These are phyloP conservation scores for Stenopsyche tienmushanensis DNA, from an alignment of 1,140 invertebrate species.

Conservation along the genomic window DNA sequence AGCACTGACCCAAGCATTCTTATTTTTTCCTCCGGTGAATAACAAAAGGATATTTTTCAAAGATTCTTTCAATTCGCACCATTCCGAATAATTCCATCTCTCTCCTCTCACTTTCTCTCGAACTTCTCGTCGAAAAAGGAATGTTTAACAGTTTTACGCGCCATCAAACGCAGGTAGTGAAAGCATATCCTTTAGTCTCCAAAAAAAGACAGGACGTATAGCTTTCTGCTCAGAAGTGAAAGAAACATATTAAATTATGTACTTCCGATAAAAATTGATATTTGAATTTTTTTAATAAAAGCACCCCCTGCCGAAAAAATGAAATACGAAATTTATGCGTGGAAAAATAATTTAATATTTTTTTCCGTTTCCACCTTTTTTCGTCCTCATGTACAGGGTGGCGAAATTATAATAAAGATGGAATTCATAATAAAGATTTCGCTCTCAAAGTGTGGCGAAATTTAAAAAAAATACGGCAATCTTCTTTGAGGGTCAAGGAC, in stretches of 20 bases:
- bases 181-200: not conserved
- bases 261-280: conserved; percentile 1
- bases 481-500: too few relatives aligned
- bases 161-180: not conserved
- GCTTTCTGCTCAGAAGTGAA: too few relatives aligned
- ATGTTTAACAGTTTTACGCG: conserved; percentile 20
- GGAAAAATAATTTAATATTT: conserved; percentile 15
- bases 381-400: not conserved
- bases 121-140: conserved; percentile 6
- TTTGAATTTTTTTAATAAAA: not conserved
- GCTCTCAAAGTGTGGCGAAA: too few relatives aligned
- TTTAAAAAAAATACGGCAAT: too few relatives aligned
- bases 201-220: not conserved
- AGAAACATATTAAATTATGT: not conserved
- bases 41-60: conserved; percentile 22
- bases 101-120: not conserved
- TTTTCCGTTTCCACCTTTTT: not conserved
- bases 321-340: not conserved
- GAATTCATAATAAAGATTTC: conserved; percentile 14
- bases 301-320: not conserved
- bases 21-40: conserved; percentile 21
- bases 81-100: not conserved
- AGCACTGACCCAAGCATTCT: conserved; percentile 18
- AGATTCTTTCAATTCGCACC: not conserved
- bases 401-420: conserved; percentile 5